Evolutionary conservation across 1,140 invertebrate species (phyloP), one percentile per base, ranked within the genome.

Genomic region (Papilio polytes): DNA sequence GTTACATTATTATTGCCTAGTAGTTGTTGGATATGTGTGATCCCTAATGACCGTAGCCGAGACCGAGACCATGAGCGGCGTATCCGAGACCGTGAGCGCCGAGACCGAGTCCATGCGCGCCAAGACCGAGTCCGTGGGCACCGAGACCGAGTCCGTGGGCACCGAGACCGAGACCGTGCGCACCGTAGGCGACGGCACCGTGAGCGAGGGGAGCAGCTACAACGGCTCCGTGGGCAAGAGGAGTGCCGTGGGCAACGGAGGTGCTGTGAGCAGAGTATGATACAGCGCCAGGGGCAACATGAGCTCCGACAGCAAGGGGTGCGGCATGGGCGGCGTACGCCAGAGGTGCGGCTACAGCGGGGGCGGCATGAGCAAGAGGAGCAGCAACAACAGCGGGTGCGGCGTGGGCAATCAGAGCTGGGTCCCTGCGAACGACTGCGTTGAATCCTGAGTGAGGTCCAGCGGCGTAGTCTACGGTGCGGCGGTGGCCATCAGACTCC

Each of bases 391-490:
- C 80, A 48, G 84, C 86, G 26, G 82, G 85, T 12, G 85, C 85
- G 31, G 82, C 80, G 81, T 87, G 87, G 53, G 78, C 85, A 78
- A 88, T 72, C 41, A 87, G 74, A 51, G 87, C 87, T 22, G 87
- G 87, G 84, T 88, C 87, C 63, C 85, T 86, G 83, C 87, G 87
- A 9, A 88, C 85, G 56, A 88, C 77, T 18, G 87, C 87, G 82
- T 87, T 87, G 84, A 87, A 87, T 51, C 86, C 86, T 46, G 84
- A 82, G 80, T 88, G 86, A n/a, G 90, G 89, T 83, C 95, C 92
- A 81, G 94, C 94, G 46, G 95, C 92, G 83, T 96, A 95, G 86
- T 96, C 94, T 3, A 96, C 95, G 44, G 92, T 95, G 48, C 95
- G 90, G 85, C 92, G 93, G 70, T 92, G 91, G 80, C 95, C 95